A percentile compares a stretch with the other conserved stretches of the same genome.
These are phyloP conservation scores for Agonopterix arenella DNA, from an alignment of 2,888 invertebrate genomes.

Conservation along the genomic window DNA sequence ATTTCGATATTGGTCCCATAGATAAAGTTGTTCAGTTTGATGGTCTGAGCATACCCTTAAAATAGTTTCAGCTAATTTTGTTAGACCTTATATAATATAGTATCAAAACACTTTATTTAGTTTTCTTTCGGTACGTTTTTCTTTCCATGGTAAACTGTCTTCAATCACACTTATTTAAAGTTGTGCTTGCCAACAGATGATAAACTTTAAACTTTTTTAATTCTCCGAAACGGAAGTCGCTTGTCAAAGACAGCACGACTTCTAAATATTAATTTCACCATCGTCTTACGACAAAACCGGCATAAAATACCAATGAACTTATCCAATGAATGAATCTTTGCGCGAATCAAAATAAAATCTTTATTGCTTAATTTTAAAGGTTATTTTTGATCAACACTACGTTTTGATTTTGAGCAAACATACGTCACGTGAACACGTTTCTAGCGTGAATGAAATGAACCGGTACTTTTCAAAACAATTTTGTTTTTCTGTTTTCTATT, in stretches of 20 bases:
- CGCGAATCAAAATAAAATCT: neutral
- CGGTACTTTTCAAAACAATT: slow-evolving; percentile 36
- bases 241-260: neutral
- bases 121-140: no score
- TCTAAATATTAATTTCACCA: neutral
- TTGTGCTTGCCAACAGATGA: no score
- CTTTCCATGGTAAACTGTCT: no score
- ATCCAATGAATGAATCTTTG: neutral
- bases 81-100: no score
- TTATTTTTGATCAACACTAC: neutral
- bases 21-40: no score
- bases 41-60: no score
- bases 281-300: neutral
- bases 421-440: slow-evolving; percentile 8
- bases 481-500: neutral
- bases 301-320: slow-evolving; percentile 7
- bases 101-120: no score
- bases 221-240: slow-evolving; percentile 1
- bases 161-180: no score
- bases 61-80: no score
- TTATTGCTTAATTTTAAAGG: neutral
- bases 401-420: neutral
- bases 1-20: no score
- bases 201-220: no score
- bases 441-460: slow-evolving; percentile 52